These are phyloP conservation scores for Drosophila pseudoobscura DNA, from an alignment of 1,140 invertebrate species.

Conservation along the genomic window DNA sequence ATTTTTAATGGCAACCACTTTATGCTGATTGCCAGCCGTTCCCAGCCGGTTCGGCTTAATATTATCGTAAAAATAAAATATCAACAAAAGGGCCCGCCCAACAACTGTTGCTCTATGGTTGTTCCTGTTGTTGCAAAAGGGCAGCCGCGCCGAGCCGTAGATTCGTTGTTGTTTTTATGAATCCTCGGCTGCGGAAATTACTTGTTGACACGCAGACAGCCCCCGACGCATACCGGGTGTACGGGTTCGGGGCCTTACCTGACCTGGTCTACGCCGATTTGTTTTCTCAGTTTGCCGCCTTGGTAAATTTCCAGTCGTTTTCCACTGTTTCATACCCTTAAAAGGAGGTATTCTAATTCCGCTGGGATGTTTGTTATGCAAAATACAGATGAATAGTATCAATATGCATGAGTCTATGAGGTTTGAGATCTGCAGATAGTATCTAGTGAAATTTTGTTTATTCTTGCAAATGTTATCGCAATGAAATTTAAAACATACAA, in stretches of 20 bases:
- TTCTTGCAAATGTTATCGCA: too few species aligned
- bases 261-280: slow-evolving; percentile 75
- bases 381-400: too few species aligned
- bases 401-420: too few species aligned
- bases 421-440: too few species aligned
- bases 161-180: slow-evolving; percentile 48
- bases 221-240: slow-evolving; percentile 10
- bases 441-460: too few species aligned
- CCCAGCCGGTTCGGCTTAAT: slow-evolving; percentile 58
- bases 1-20: slow-evolving; percentile 79
- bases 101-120: slow-evolving; percentile 64
- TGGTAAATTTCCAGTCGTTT: slow-evolving; percentile 42
- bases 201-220: slow-evolving; percentile 72
- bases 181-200: slow-evolving; percentile 69
- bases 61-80: slow-evolving; percentile 77
- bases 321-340: slow-evolving; percentile 7
- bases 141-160: not conserved
- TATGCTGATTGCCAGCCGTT: slow-evolving; percentile 71
- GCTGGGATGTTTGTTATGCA: too few species aligned
- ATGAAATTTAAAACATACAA: too few species aligned
- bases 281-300: slow-evolving; percentile 56
- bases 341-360: too few species aligned
- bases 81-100: slow-evolving; percentile 38
- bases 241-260: slow-evolving; percentile 48
- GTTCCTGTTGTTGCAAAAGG: slow-evolving; percentile 37